phyloP scores from a whole-genome alignment of 2,113 vertebrate species.

The Gopherus flavomarginatus region DNA sequence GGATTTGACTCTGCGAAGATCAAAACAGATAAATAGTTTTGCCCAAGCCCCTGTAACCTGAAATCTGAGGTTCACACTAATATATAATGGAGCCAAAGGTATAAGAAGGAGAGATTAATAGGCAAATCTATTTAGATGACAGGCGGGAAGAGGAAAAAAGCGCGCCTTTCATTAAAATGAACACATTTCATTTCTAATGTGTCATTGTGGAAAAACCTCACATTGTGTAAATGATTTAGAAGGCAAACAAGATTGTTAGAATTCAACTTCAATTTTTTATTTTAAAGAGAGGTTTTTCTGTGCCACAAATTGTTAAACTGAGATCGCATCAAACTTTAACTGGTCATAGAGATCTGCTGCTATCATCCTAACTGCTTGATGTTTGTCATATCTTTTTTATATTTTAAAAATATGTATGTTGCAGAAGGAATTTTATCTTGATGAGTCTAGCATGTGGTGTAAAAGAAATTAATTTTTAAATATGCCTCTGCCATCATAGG shows the following conservation, averaged over 20 bases:
- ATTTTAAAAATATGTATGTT: constrained; percentile 75
- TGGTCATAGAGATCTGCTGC: not conserved
- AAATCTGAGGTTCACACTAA: not conserved
- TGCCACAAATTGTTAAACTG: constrained; percentile 2
- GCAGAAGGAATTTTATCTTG: constrained; percentile 75
- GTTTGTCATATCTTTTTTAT: constrained; percentile 70
- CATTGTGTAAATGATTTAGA: not conserved
- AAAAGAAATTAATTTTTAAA: constrained; percentile 81
- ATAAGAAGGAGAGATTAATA: not conserved
- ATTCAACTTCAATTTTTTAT: not conserved
- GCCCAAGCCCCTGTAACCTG: not conserved
- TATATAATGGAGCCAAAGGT: not conserved
- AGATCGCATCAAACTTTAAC: constrained; percentile 8
- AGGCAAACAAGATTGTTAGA: not conserved
- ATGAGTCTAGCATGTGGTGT: constrained; percentile 75
- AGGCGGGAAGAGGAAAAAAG: not conserved
- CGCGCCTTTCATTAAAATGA: not conserved
- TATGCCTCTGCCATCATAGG: constrained; percentile 73
- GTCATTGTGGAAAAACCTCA: not conserved
- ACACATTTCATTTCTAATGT: not conserved
- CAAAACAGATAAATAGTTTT: not conserved
- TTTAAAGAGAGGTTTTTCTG: not conserved
- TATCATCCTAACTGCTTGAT: constrained; percentile 61
- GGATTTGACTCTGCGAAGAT: not conserved
- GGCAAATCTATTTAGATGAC: not conserved